Evolutionary conservation across 2,888 invertebrate genomes (phyloP).

Genomic region (Zygogramma bicolorata): DNA sequence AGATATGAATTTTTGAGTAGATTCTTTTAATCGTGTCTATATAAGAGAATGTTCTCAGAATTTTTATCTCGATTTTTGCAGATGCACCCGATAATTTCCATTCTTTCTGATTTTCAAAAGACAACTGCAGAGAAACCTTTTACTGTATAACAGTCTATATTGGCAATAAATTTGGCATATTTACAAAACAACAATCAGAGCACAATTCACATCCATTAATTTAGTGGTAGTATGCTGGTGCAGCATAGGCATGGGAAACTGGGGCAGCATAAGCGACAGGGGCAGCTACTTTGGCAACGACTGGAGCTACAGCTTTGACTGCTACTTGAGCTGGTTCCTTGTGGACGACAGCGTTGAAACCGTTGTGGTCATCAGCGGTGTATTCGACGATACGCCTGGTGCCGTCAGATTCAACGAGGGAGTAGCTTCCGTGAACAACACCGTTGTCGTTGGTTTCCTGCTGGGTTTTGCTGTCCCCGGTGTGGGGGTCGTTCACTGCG

Average conservation of each 20-base stretch:
- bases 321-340: constrained; percentile 59
- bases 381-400: constrained; percentile 69
- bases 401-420: constrained; percentile 69
- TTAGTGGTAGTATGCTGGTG: constrained; percentile 9
- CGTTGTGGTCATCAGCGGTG: constrained; percentile 68
- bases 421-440: constrained; percentile 69
- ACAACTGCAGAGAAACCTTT: too few relatives aligned
- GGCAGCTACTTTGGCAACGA: constrained; percentile 44
- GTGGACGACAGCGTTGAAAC: constrained; percentile 70
- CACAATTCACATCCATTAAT: background rate
- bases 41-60: too few relatives aligned
- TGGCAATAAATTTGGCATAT: background rate
- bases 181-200: background rate
- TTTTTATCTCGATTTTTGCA: too few relatives aligned
- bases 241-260: constrained; percentile 37
- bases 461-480: constrained; percentile 71
- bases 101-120: too few relatives aligned
- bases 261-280: constrained; percentile 25
- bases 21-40: too few relatives aligned
- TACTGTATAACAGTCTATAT: background rate
- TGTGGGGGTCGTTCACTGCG: constrained; percentile 56
- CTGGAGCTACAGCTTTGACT: constrained; percentile 47
- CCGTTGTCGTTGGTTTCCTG: constrained; percentile 73
- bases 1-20: too few relatives aligned
- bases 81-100: too few relatives aligned